Base-by-base conservation (phyloP, 2,888 invertebrate species). In the Aproaerema taeniolella region DNA sequence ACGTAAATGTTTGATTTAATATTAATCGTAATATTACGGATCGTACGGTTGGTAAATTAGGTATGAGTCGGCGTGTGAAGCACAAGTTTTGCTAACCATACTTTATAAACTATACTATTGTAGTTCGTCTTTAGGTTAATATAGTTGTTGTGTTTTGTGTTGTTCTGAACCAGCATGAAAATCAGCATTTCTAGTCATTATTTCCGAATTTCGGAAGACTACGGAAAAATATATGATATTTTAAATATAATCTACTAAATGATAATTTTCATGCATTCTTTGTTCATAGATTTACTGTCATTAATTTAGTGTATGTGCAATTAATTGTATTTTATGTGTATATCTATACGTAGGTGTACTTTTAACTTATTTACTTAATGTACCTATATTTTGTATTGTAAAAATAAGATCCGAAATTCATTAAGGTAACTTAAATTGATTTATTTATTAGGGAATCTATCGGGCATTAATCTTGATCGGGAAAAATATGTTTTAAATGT, bases 281-380 rank as follows among this genome's bases (percentile, higher is more conserved):
- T 74, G 75, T 77, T 78, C 65, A 57, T 80, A 80, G 74, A 62
- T 58, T 68, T 65, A 76, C 56, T 57, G 53, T 71, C 61, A 67
- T 76, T 79, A 69, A 74, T 80, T 83, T 79, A 79, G 78, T 75
- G 67, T 78, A 77, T 55, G 79, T 81, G 81, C 76, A 81, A 78
- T 81, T 77, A 67, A 67, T 73, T 78, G 71, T 81, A 74, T 79
- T 76, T 75, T 71, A 74, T 62, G 67, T 74, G 66, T 74, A 56
- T 63, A 60, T 57, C 57, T 63, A 58, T 55, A 55, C 50, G 52
- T 80, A 80, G 70, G 74, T 67, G 72, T 81, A 75, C 57, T 63
- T 69, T 73, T 67, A 69, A 70, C 67, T 71, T 71, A 72, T 78
- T 77, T 70, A 67, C 41, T n/a, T n/a, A n/a, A n/a, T n/a, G n/a